Evolutionary conservation across 2,113 vertebrate species (phyloP).

Genomic region (Oreochromis tanganicae): DNA sequence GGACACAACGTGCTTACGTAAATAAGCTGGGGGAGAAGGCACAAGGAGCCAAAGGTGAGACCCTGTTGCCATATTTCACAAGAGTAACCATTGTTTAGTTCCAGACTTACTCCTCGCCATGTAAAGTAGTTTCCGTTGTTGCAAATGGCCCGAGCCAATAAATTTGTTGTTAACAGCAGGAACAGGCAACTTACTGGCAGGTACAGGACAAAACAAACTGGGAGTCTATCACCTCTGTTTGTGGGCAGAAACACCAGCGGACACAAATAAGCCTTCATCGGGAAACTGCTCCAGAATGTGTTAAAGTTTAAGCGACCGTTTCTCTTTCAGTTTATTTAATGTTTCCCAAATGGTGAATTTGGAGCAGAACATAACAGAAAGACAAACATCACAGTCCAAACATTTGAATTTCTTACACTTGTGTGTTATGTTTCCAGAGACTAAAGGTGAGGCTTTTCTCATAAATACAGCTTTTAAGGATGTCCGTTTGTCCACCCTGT

Average conservation of each 20-base stretch:
- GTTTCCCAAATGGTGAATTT: neutral
- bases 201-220: conserved; percentile 11
- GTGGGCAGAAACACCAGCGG: neutral
- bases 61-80: conserved; percentile 68
- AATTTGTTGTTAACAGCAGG: conserved; percentile 52
- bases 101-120: conserved; percentile 55
- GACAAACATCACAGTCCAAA: neutral
- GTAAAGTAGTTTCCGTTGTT: conserved; percentile 67
- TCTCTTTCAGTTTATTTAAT: neutral
- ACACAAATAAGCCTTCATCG: neutral
- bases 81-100: conserved; percentile 64
- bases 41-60: conserved; percentile 67
- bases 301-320: neutral
- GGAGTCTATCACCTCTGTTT: neutral
- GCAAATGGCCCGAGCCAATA: conserved; percentile 50
- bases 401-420: neutral
- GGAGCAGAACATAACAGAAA: neutral
- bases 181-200: conserved; percentile 33
- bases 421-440: neutral
- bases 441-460: conserved; percentile 37
- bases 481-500: conserved; percentile 58
- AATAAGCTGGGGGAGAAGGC: conserved; percentile 61
- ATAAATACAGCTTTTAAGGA: conserved; percentile 48
- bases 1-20: conserved; percentile 67
- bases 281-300: neutral